Percentiles rank a stretch among this genome's conserved stretches.
phyloP scores from a whole-genome alignment of 1,140 invertebrate species.

The Sycophila sp. region DNA sequence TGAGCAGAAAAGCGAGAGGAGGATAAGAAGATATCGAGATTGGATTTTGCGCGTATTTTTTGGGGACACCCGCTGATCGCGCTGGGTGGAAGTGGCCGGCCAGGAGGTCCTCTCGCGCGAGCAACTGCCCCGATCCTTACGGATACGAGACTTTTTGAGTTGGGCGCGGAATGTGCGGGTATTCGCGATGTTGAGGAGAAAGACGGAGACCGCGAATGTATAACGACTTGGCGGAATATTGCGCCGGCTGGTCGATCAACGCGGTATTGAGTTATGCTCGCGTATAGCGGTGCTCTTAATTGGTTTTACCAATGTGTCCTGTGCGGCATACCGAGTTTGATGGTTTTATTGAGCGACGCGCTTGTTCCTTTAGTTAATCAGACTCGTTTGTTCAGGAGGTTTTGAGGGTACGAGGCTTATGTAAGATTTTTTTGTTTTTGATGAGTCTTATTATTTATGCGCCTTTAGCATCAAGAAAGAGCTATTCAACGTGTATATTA shows the following conservation, averaged over 20 bases:
- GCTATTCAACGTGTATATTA: too few species aligned
- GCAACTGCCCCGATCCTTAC: neutral
- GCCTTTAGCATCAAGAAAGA: too few species aligned
- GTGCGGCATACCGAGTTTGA: constrained; percentile 19
- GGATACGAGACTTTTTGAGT: too few species aligned
- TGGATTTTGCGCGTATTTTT: constrained; percentile 41
- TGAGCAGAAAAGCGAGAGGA: neutral
- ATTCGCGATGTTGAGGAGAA: too few species aligned
- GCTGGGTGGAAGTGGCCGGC: constrained; percentile 30
- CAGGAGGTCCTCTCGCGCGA: constrained; percentile 44
- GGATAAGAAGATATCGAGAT: constrained; percentile 9
- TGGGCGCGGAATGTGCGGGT: too few species aligned
- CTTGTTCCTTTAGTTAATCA: too few species aligned
- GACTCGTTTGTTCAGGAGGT: too few species aligned
- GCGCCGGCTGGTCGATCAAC: neutral
- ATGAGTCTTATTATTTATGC: too few species aligned
- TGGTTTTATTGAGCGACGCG: constrained; percentile 23
- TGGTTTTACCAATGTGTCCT: constrained; percentile 27
- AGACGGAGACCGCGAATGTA: too few species aligned
- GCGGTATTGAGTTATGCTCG: constrained; percentile 29
- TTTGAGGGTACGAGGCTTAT: too few species aligned
- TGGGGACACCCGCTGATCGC: constrained; percentile 50
- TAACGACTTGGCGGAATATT: too few species aligned
- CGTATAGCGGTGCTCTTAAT: constrained; percentile 20
- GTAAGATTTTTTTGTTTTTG: too few species aligned